These are phyloP conservation scores for Hydractinia symbiolongicarpus DNA, from an alignment of 30 jellyfish, hydroid and myxozoan species.

Conservation along the genomic window DNA sequence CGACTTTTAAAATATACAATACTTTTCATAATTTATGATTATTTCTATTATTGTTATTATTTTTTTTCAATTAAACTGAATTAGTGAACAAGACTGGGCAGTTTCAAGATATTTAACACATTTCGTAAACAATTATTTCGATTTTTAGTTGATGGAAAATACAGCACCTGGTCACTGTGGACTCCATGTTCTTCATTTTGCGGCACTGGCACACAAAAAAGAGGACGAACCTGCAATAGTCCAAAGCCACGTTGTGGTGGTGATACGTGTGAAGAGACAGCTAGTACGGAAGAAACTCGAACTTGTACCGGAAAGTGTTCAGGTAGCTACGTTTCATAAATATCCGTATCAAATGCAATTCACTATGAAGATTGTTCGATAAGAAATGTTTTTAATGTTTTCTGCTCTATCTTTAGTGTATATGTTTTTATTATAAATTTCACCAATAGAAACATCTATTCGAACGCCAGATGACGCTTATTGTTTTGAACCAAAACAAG, in stretches of 20 bases:
- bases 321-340: background rate
- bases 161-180: conserved; percentile 78
- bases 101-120: too few relatives aligned
- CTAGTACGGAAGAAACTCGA: background rate
- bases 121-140: background rate
- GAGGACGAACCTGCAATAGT: conserved; percentile 52
- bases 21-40: too few relatives aligned
- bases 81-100: too few relatives aligned
- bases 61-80: too few relatives aligned
- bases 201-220: conserved; percentile 50
- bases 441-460: background rate
- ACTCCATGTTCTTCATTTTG: conserved; percentile 60
- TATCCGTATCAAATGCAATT: background rate
- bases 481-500: background rate
- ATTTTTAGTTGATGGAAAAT: conserved; percentile 70
- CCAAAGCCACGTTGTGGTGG: conserved; percentile 96
- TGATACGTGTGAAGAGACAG: conserved; percentile 29
- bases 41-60: too few relatives aligned
- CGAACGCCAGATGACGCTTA: background rate
- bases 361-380: too few relatives aligned
- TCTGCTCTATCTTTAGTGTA: too few relatives aligned
- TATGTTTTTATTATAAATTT: background rate
- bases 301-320: conserved; percentile 16
- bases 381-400: too few relatives aligned
- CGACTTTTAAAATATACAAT: too few relatives aligned